Percentiles rank a stretch among this genome's conserved stretches.
Conservation (phyloP, 2,113 vertebrate genomes). For the Myotis yumanensis region DNA sequence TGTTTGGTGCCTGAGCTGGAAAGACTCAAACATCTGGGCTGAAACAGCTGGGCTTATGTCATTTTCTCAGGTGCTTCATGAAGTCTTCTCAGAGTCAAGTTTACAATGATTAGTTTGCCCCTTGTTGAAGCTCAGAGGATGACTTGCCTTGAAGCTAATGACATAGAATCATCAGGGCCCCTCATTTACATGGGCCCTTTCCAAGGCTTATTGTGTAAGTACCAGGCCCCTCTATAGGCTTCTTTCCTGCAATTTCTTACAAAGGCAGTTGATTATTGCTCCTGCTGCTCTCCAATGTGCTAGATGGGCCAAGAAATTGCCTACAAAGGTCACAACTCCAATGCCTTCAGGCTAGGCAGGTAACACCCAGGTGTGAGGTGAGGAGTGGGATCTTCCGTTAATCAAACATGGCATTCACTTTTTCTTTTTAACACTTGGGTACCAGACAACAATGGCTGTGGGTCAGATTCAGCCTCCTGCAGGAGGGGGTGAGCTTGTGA, state of each 20-base stretch:
- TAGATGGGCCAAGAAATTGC: neutral
- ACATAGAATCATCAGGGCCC: too few species aligned
- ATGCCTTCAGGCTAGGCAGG: neutral
- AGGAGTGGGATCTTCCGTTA: neutral
- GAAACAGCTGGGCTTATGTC: neutral
- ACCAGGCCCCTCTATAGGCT: fast-evolving
- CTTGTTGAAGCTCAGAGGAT: neutral
- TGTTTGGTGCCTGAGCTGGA: neutral
- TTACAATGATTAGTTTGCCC: neutral
- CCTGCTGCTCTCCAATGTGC: neutral
- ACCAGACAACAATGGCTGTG: neutral
- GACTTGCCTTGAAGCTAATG: neutral
- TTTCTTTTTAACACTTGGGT: neutral
- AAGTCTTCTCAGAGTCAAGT: neutral
- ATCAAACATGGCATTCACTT: neutral
- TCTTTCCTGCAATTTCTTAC: neutral
- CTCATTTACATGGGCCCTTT: too few species aligned
- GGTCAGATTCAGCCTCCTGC: neutral
- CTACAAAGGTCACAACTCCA: neutral
- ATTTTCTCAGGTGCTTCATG: neutral
- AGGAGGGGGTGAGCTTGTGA: neutral
- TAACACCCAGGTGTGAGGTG: neutral
- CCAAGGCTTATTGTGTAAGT: neutral
- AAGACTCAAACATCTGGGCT: neutral
- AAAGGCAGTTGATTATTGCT: neutral